Evolutionary conservation across 2,888 invertebrate species (phyloP).

Genomic region (Archips xylosteana): DNA sequence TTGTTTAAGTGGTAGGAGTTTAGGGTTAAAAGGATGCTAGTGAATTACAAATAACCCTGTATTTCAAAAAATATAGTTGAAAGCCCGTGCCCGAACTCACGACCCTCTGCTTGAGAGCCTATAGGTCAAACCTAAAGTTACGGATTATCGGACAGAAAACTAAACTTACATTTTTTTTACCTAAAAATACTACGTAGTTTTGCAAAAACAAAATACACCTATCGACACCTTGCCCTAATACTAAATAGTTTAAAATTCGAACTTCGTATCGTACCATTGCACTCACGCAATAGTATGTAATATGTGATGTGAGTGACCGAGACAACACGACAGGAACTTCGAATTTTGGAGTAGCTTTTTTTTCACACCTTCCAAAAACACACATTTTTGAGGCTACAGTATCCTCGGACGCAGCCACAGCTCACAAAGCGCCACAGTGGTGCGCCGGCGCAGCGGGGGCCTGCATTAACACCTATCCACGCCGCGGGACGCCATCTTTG

Average conservation of each 20-base stretch:
- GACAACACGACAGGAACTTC: too few relatives aligned
- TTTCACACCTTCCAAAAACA: conserved; percentile 16
- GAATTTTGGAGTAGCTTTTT: neutral
- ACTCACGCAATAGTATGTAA: too few relatives aligned
- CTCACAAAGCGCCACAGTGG: conserved; percentile 35
- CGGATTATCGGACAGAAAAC: neutral
- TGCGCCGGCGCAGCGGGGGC: conserved; percentile 57
- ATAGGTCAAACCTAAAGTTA: too few relatives aligned
- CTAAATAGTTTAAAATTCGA: too few relatives aligned
- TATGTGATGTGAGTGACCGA: too few relatives aligned
- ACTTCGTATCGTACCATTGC: too few relatives aligned
- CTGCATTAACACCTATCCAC: conserved; percentile 70
- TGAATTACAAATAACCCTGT: too few relatives aligned
- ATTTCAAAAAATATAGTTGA: too few relatives aligned
- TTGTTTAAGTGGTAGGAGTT: too few relatives aligned
- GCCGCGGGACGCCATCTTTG: conserved; percentile 51
- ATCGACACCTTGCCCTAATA: neutral
- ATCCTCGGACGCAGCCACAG: conserved; percentile 33
- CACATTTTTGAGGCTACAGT: conserved; percentile 17
- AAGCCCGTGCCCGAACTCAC: too few relatives aligned
- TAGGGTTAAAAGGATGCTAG: too few relatives aligned
- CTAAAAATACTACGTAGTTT: neutral
- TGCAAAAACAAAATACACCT: neutral
- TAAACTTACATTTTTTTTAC: neutral
- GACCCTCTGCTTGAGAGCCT: too few relatives aligned